Percentiles rank a stretch among this genome's conserved stretches.
Conservation (phyloP, 2,888 invertebrate species). For the Diaprepes abbreviatus region DNA sequence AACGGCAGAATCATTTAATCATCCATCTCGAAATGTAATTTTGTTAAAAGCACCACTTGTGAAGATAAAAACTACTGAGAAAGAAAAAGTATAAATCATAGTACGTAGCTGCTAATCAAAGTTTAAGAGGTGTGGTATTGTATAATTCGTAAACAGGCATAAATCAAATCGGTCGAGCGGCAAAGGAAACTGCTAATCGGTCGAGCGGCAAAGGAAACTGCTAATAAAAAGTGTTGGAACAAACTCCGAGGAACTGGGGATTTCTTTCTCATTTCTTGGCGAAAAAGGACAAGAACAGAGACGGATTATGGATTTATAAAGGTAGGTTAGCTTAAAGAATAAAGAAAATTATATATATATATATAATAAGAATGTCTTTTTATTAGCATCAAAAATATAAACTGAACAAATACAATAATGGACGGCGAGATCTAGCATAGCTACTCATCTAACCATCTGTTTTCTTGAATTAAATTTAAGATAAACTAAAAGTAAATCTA, state of each 20-base stretch:
- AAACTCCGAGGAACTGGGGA: conserved; percentile 5
- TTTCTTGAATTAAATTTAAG: too few relatives aligned
- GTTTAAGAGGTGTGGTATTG: conserved; percentile 20
- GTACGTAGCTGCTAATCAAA: conserved; percentile 11
- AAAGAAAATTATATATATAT: too few relatives aligned
- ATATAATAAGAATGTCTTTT: too few relatives aligned
- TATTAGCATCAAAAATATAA: too few relatives aligned
- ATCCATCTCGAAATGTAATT: conserved; percentile 6
- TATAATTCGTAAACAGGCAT: conserved; percentile 26
- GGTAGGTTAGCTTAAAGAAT: too few relatives aligned
- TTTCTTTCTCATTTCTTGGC: conserved; percentile 17
- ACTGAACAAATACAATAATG: too few relatives aligned
- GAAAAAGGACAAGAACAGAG: conserved; percentile 9
- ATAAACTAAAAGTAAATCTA: too few relatives aligned
- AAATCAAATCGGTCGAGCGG: conserved; percentile 26
- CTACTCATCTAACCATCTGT: too few relatives aligned
- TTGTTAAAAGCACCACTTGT: conserved; percentile 5
- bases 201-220: conserved; percentile 10
- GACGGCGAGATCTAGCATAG: too few relatives aligned
- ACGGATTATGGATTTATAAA: conserved; percentile 5
- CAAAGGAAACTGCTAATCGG: conserved; percentile 21
- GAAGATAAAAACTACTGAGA: not conserved
- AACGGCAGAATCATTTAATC: not conserved
- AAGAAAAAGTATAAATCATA: conserved; percentile 10
- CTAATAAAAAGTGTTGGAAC: conserved; percentile 28